A percentile compares a stretch with the other conserved stretches of the same genome.
phyloP scores from a whole-genome alignment of 1,140 invertebrate genomes.

The Achatina immaculata region DNA sequence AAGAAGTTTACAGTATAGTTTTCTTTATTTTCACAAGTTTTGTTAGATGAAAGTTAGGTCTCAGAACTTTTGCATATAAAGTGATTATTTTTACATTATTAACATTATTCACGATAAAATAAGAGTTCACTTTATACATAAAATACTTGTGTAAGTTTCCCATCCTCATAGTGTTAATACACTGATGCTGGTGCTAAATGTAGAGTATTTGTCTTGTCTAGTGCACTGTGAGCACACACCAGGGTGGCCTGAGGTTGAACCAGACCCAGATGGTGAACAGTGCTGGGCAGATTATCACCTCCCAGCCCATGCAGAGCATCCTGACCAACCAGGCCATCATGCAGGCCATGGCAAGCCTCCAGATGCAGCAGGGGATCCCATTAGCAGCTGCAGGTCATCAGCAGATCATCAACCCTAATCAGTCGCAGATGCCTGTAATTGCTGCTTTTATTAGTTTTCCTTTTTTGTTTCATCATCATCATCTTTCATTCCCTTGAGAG shows the following conservation, averaged over 20 bases:
- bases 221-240: slow-evolving; percentile 14
- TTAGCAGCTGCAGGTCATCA: slow-evolving; percentile 29
- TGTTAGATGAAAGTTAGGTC: too few species aligned
- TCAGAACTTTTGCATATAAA: too few species aligned
- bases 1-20: too few species aligned
- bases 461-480: too few species aligned
- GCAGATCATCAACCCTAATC: slow-evolving; percentile 23
- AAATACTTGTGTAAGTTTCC: too few species aligned
- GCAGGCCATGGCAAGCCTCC: slow-evolving; percentile 61
- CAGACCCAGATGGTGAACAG: slow-evolving; percentile 61
- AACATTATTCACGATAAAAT: too few species aligned
- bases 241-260: slow-evolving; percentile 29
- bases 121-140: too few species aligned
- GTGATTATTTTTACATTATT: too few species aligned
- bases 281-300: slow-evolving; percentile 63
- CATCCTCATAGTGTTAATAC: too few species aligned
- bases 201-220: not conserved
- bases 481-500: too few species aligned
- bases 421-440: slow-evolving; percentile 35
- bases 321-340: slow-evolving; percentile 65
- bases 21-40: too few species aligned
- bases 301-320: slow-evolving; percentile 63
- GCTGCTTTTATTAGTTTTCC: not conserved
- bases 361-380: slow-evolving; percentile 39
- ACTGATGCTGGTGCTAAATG: too few species aligned